Evolutionary conservation across 2,888 invertebrate species (phyloP).

Genomic region (Biston betularia): DNA sequence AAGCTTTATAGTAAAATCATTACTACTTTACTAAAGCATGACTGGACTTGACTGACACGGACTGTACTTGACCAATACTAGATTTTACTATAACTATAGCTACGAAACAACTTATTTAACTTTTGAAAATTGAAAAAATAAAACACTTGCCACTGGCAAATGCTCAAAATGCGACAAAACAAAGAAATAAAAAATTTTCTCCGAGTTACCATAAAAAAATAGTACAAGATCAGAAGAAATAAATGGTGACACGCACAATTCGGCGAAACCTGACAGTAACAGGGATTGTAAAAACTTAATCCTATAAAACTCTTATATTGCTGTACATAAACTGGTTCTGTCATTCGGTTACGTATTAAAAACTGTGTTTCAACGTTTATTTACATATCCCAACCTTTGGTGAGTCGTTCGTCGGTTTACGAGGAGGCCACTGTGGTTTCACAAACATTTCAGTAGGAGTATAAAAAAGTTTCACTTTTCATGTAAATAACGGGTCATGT

Average conservation of each 20-base stretch:
- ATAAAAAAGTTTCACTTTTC: slow-evolving; percentile 32
- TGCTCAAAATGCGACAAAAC: too few relatives aligned
- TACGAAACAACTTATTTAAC: too few relatives aligned
- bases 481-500: slow-evolving; percentile 21
- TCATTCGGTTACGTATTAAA: slow-evolving; percentile 39
- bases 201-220: neutral
- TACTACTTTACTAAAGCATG: too few relatives aligned
- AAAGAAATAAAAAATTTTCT: neutral
- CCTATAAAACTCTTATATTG: slow-evolving; percentile 30
- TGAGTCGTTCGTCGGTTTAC: slow-evolving; percentile 44
- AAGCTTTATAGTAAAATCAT: too few relatives aligned
- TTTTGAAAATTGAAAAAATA: too few relatives aligned
- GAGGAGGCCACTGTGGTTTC: slow-evolving; percentile 41
- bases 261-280: slow-evolving; percentile 20
- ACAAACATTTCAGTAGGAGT: slow-evolving; percentile 20
- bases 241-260: slow-evolving; percentile 5
- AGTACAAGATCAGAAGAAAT: slow-evolving; percentile 13
- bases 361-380: slow-evolving; percentile 50
- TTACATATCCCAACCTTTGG: slow-evolving; percentile 45
- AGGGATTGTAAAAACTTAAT: slow-evolving; percentile 22
- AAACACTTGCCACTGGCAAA: too few relatives aligned
- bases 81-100: too few relatives aligned
- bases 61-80: too few relatives aligned
- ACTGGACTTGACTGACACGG: too few relatives aligned
- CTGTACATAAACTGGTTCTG: slow-evolving; percentile 28